Conservation (phyloP, 2,888 invertebrate genomes). For the Meandrusa payeni region DNA sequence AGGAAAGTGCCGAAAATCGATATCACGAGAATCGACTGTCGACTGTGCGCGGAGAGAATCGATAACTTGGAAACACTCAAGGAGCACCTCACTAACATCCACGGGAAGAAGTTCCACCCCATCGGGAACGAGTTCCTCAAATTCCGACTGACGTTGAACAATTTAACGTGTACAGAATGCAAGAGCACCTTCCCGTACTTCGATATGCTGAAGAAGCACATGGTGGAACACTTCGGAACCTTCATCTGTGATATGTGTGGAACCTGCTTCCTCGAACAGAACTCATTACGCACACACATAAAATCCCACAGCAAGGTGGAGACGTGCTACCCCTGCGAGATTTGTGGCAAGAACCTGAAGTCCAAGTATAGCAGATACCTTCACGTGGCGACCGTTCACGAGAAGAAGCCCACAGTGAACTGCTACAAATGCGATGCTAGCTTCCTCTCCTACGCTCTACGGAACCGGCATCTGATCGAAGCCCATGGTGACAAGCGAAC, state of each 20-base stretch:
- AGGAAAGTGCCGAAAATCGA: constrained; percentile 69
- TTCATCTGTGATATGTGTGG: constrained; percentile 66
- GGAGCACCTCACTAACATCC: constrained; percentile 45
- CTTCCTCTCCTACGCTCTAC: constrained; percentile 57
- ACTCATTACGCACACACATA: constrained; percentile 66
- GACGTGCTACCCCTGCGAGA: constrained; percentile 69
- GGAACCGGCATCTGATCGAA: constrained; percentile 63
- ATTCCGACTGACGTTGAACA: constrained; percentile 54
- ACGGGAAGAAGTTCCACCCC: constrained; percentile 43
- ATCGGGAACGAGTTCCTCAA: constrained; percentile 60
- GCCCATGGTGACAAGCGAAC: constrained; percentile 63
- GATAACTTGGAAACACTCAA: constrained; percentile 52
- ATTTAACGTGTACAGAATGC: constrained; percentile 62
- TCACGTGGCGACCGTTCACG: constrained; percentile 63
- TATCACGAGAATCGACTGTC: constrained; percentile 63
- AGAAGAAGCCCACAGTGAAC: constrained; percentile 63
- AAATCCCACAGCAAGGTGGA: constrained; percentile 66
- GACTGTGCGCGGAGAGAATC: constrained; percentile 59
- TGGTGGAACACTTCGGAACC: constrained; percentile 65
- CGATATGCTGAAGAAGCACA: constrained; percentile 61
- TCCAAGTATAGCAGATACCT: constrained; percentile 60
- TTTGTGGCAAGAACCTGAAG: constrained; percentile 68
- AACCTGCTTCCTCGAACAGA: constrained; percentile 67
- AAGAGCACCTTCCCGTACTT: constrained; percentile 55
- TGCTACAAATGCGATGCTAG: constrained; percentile 67